Evolutionary conservation across 2,797 vertebrate genomes (phyloP).

Genomic region (Paratrypauchen microcephalus): DNA sequence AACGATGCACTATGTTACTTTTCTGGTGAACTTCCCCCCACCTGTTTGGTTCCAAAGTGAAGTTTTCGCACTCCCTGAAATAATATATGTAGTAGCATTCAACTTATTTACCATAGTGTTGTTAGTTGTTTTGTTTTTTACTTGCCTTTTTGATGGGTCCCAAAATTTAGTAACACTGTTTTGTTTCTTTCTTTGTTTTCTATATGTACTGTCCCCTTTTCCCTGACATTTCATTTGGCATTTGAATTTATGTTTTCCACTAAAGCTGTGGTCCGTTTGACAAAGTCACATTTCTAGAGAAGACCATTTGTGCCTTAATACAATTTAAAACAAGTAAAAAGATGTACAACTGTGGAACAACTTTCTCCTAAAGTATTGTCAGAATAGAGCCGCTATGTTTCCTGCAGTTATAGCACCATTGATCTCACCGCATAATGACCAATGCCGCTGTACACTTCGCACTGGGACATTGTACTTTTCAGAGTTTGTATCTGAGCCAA

Average conservation of each 20-base stretch:
- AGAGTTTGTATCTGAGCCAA: slow-evolving; percentile 14
- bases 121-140: not conserved
- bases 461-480: not conserved
- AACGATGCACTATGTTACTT: no score
- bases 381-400: not conserved
- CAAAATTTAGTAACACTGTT: not conserved
- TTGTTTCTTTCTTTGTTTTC: not conserved
- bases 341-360: not conserved
- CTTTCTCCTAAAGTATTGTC: not conserved
- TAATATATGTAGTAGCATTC: no score
- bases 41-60: no score
- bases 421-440: not conserved
- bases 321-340: not conserved
- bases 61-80: no score
- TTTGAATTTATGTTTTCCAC: not conserved
- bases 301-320: not conserved
- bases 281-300: not conserved
- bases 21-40: no score
- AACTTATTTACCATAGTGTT: no score
- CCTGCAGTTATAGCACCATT: not conserved
- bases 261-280: not conserved
- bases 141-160: not conserved
- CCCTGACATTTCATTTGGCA: not conserved
- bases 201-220: no score
- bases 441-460: not conserved